Evolutionary conservation across 1,140 invertebrate genomes (phyloP).

Genomic region (Rhynchophorus ferrugineus): DNA sequence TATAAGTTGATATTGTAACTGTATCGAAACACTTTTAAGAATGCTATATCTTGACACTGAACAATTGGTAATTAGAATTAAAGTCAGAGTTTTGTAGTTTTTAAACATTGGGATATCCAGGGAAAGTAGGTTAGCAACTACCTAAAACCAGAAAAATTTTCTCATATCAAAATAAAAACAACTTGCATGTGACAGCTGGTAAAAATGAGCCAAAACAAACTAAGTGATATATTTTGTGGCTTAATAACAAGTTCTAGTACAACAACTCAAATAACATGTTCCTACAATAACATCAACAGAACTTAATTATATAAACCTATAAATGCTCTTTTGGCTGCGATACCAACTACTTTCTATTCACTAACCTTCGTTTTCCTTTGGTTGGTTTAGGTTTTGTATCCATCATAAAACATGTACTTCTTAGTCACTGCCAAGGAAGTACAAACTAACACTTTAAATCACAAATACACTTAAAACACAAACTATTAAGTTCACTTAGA

Average conservation of each 20-base stretch:
- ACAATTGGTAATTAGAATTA: no score
- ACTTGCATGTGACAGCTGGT: slow-evolving; percentile 8
- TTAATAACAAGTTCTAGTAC: no score
- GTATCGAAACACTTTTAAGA: no score
- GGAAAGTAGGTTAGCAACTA: slow-evolving; percentile 20
- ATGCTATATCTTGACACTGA: no score
- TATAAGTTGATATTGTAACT: no score
- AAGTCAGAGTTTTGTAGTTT: no score
- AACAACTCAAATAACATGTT: no score
- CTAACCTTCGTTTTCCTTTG: slow-evolving; percentile 33
- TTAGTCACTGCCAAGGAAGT: slow-evolving; percentile 35
- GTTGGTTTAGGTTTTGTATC: slow-evolving; percentile 26
- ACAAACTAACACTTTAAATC: slow-evolving; percentile 20
- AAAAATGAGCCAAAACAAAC: not conserved
- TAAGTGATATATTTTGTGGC: no score
- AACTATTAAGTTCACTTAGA: slow-evolving; percentile 7
- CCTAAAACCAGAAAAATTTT: not conserved
- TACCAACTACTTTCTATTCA: slow-evolving; percentile 12
- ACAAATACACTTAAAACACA: slow-evolving; percentile 21
- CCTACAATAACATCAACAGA: no score
- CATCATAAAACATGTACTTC: slow-evolving; percentile 28
- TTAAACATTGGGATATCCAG: no score
- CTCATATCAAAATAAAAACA: slow-evolving; percentile 15
- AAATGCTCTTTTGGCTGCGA: slow-evolving; percentile 1
- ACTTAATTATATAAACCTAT: no score